phyloP scores from a whole-genome alignment of 1,140 invertebrate genomes.

The fruit fly (Drosophila melanogaster) region Release_6_plus_ISO1_MT NT_033777.3:23966001-23966500 shows the following conservation, averaged over 20 bases:
- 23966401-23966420: constrained; percentile 20
- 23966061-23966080: constrained; percentile 80
- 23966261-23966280: constrained; percentile 65
- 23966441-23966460: constrained; percentile 15
- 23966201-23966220: constrained; percentile 45
- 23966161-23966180: constrained; percentile 39
- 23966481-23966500: constrained; percentile 1
- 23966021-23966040: constrained; percentile 84
- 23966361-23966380: constrained; percentile 37
- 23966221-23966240: constrained; percentile 43
- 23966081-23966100: constrained; percentile 68
- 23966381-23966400: constrained; percentile 24
- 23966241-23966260: constrained; percentile 41
- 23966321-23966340: constrained; percentile 25
- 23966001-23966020: constrained; percentile 73
- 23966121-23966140: background rate
- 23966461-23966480: background rate
- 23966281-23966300: constrained; percentile 30
- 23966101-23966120: constrained; percentile 31
- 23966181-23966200: constrained; percentile 39
- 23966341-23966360: constrained; percentile 24
- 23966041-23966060: constrained; percentile 83
- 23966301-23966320: constrained; percentile 48
- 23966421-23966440: constrained; percentile 20
- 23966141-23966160: constrained; percentile 33